phyloP scores from a whole-genome alignment of 2,888 invertebrate species.

The Parnassius apollo region DNA sequence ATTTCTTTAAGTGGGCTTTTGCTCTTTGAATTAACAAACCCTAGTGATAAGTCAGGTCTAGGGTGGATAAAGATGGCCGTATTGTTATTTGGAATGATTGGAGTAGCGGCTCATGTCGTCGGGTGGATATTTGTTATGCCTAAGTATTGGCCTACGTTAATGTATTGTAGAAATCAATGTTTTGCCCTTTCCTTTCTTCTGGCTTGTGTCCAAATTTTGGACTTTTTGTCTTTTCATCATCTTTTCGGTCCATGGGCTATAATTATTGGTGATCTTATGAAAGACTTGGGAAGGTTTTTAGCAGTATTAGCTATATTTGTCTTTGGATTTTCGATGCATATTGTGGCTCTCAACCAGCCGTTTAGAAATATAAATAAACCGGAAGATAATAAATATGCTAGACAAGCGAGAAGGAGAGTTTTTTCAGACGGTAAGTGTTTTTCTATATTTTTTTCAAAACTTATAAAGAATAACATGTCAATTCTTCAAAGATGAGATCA shows the following conservation, averaged over 20 bases:
- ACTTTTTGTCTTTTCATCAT: slow-evolving; percentile 99
- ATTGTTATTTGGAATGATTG: slow-evolving; percentile 92
- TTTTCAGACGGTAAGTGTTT: slow-evolving; percentile 87
- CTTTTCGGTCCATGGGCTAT: slow-evolving; percentile 99
- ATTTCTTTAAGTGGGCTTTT: slow-evolving; percentile 97
- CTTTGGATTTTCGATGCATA: slow-evolving; percentile 98
- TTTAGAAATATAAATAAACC: slow-evolving; percentile 86
- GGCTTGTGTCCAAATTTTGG: slow-evolving; percentile 98
- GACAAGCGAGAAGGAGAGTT: slow-evolving; percentile 74
- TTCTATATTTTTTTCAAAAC: slow-evolving; percentile 28
- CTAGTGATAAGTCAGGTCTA: slow-evolving; percentile 97
- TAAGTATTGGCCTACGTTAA: slow-evolving; percentile 90
- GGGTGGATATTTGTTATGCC: slow-evolving; percentile 86
- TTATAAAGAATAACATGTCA: background rate
- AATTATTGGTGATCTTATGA: slow-evolving; percentile 97
- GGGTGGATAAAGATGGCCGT: slow-evolving; percentile 96
- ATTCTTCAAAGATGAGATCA: too few species aligned
- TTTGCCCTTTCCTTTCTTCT: slow-evolving; percentile 97
- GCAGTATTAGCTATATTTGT: slow-evolving; percentile 99
- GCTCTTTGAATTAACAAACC: slow-evolving; percentile 97
- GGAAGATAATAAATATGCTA: slow-evolving; percentile 82
- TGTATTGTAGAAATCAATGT: slow-evolving; percentile 98
- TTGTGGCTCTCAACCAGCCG: slow-evolving; percentile 97
- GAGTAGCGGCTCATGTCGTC: slow-evolving; percentile 93
- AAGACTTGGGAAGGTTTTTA: slow-evolving; percentile 96